Evolutionary conservation across 2,797 vertebrate species (phyloP).

Genomic region (Rhinophrynus dorsalis): DNA sequence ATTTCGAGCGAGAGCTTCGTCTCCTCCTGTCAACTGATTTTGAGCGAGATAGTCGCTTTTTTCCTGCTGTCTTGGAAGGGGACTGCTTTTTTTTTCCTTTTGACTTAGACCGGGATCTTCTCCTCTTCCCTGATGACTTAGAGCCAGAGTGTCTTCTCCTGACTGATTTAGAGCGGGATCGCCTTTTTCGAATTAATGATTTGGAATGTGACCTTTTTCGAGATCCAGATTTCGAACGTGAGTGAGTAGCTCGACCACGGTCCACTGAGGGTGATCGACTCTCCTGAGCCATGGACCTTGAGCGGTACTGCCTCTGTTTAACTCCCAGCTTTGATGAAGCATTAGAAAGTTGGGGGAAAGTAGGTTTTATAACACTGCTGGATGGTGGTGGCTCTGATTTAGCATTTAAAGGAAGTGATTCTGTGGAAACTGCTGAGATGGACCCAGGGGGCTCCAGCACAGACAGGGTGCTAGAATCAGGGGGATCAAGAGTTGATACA

Average conservation of each 20-base stretch:
- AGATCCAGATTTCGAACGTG: conserved; percentile 19
- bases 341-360: conserved; percentile 35
- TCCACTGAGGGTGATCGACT: conserved; percentile 39
- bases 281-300: conserved; percentile 35
- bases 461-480: neutral
- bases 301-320: conserved; percentile 41
- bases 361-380: neutral
- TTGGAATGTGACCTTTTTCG: conserved; percentile 34
- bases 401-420: neutral
- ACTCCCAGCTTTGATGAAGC: conserved; percentile 16
- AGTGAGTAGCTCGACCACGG: neutral
- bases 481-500: no score
- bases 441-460: neutral
- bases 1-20: conserved; percentile 19
- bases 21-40: conserved; percentile 7
- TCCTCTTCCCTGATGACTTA: conserved; percentile 20
- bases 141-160: conserved; percentile 13
- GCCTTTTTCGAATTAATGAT: conserved; percentile 15
- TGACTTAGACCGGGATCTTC: conserved; percentile 30
- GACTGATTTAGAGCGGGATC: conserved; percentile 27
- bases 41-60: conserved; percentile 16
- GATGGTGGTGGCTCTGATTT: conserved; percentile 2
- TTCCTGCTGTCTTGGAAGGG: conserved; percentile 18
- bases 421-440: neutral
- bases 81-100: conserved; percentile 30